Base-by-base conservation (phyloP, 2,888 invertebrate species). In the Proisotoma minuta region DNA sequence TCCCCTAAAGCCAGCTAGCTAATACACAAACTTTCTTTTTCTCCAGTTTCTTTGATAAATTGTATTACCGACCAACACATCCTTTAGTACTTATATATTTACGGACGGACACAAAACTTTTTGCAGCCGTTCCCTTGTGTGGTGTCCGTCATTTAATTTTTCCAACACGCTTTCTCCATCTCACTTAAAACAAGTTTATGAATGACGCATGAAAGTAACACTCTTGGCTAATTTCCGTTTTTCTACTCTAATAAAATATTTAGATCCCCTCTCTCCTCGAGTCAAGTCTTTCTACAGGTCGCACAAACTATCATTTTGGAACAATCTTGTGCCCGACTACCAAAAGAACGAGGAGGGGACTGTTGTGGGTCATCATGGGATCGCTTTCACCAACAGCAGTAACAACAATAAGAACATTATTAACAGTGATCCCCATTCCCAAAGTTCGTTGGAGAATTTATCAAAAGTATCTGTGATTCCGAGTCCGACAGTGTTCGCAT, bases 271-370 rank as follows among this genome's bases (percentile, higher is more conserved):
- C n/a, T n/a, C 94, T 77, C 88, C 93, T 0, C 91, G 90, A 77
- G 79, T 93, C 69, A 91, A 91, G 78, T 91, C 92, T 75, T 94
- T 95, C 80, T 96, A 94, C 80, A 85, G 94, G 69, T 93, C 94
- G 1, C 93, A 94, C 78, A 93, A 94, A 69, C 82, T 96, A 57
- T 94, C 94, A 0, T 91, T 96, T 78, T 96, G 96, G 96, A 78
- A 94, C 62, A 92, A 95, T 76, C 81, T 96, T 54, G 91, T 96
- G 62, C 96, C 96, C 34, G 94, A 95, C 76, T 62, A 65, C 62
- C 82, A 91, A 27, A 91, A 91, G 76, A 87, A 89, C 72, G 90
- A 91, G 0, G 91, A 91, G 5, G 88, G 89, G 34, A 34, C 34
- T 34, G 15, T 34, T 34, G 8, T n/a, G n/a, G n/a, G n/a, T n/a